Conservation (phyloP, 1,140 invertebrate genomes). For the Pseudobourletiella spinata region DNA sequence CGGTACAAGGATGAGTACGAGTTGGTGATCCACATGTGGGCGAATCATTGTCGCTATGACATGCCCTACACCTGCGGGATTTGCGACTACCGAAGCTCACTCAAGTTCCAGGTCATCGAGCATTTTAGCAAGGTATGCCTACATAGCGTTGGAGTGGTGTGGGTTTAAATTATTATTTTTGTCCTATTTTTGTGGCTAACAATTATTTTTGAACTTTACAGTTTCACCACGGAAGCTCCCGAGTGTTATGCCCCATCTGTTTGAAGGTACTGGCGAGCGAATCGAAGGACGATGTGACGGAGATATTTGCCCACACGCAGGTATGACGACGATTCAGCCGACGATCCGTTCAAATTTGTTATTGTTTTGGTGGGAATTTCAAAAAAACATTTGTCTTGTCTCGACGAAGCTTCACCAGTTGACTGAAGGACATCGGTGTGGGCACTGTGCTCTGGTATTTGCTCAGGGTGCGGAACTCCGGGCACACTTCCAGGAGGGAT, state of each 20-base stretch:
- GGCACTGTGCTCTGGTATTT: background rate
- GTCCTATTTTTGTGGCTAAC: background rate
- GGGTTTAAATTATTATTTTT: background rate
- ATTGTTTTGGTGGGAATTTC: no score
- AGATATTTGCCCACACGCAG: background rate
- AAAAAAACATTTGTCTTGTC: no score
- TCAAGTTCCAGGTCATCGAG: slow-evolving; percentile 58
- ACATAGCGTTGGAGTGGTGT: no score
- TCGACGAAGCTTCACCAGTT: background rate
- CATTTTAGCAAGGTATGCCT: slow-evolving; percentile 52
- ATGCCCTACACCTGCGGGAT: slow-evolving; percentile 67
- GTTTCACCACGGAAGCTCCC: background rate
- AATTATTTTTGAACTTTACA: background rate
- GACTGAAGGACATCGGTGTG: background rate
- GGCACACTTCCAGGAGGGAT: background rate
- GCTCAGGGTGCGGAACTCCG: background rate
- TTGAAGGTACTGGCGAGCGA: background rate
- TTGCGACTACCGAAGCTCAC: slow-evolving; percentile 62
- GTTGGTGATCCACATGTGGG: slow-evolving; percentile 65
- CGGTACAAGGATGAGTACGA: no score
- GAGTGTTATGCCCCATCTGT: background rate
- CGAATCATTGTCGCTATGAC: slow-evolving; percentile 61
- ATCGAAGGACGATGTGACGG: background rate
- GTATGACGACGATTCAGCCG: no score
- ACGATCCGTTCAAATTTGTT: no score